Evolutionary conservation across 2,888 invertebrate species (phyloP).

Genomic region (Drosophila koepferae): DNA sequence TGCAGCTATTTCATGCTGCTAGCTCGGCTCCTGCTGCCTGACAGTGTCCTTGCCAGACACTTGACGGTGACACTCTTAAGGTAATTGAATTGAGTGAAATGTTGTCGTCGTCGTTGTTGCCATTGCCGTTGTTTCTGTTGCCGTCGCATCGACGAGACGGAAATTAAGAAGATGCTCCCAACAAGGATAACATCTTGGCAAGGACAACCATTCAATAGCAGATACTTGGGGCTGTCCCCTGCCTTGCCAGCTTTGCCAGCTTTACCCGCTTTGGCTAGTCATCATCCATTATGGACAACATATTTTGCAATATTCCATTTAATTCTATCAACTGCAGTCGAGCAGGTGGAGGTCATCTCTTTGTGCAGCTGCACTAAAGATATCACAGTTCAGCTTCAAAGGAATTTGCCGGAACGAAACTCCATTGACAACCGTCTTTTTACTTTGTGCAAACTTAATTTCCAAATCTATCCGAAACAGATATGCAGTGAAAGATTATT

Average conservation of each 20-base stretch:
- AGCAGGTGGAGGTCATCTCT: constrained; percentile 33
- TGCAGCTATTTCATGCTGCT: constrained; percentile 17
- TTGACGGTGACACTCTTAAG: constrained; percentile 81
- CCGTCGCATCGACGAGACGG: constrained; percentile 66
- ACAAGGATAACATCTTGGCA: constrained; percentile 47
- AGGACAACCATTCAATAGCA: constrained; percentile 75
- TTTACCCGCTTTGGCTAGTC: constrained; percentile 22
- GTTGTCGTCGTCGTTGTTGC: constrained; percentile 59
- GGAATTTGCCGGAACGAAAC: background rate
- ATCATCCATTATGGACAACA: constrained; percentile 72
- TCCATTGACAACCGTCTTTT: background rate
- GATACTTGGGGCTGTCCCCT: constrained; percentile 42
- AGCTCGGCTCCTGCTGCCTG: background rate
- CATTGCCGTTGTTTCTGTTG: constrained; percentile 27
- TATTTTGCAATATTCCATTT: constrained; percentile 77
- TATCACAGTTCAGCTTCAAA: constrained; percentile 36
- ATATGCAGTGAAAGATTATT: background rate
- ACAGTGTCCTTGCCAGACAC: constrained; percentile 57
- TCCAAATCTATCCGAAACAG: background rate
- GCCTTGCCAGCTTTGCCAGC: constrained; percentile 10
- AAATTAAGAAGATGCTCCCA: constrained; percentile 65
- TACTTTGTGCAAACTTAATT: background rate
- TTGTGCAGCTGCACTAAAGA: constrained; percentile 40
- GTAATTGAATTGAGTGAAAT: constrained; percentile 83
- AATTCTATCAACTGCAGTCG: constrained; percentile 67